Conservation (phyloP, 2,797 vertebrate genomes). For the Alca torda region DNA sequence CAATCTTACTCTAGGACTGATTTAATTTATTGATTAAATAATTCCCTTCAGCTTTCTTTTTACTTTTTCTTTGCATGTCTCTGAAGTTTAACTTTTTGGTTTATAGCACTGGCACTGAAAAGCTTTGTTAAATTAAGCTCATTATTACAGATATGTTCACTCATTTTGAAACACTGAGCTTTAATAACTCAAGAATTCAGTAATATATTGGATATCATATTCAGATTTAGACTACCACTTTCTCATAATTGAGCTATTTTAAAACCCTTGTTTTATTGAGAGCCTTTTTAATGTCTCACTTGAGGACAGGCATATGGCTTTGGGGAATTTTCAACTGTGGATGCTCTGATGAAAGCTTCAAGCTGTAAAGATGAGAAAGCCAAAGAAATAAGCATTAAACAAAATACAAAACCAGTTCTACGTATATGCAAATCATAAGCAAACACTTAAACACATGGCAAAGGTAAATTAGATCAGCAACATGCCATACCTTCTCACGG, state of each 20-base stretch:
- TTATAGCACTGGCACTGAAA: neutral
- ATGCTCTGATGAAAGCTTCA: neutral
- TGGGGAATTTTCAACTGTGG: neutral
- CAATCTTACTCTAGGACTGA: neutral
- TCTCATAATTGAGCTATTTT: neutral
- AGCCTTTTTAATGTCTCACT: neutral
- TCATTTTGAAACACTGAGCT: neutral
- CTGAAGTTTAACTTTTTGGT: neutral
- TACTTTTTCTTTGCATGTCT: neutral
- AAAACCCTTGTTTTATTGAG: neutral
- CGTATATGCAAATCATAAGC: neutral
- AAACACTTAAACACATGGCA: neutral
- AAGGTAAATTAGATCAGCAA: neutral
- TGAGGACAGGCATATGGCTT: neutral
- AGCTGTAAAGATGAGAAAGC: neutral
- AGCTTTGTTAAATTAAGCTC: neutral
- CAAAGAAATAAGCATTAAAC: neutral
- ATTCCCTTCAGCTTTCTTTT: neutral
- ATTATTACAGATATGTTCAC: neutral
- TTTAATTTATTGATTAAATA: slow-evolving; percentile 8
- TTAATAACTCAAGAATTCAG: neutral
- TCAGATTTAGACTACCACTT: neutral
- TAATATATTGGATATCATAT: neutral
- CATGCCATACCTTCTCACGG: slow-evolving; percentile 74
- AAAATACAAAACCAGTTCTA: neutral